phyloP scores from a whole-genome alignment of 2,113 vertebrate genomes.

The Bos indicus region DNA sequence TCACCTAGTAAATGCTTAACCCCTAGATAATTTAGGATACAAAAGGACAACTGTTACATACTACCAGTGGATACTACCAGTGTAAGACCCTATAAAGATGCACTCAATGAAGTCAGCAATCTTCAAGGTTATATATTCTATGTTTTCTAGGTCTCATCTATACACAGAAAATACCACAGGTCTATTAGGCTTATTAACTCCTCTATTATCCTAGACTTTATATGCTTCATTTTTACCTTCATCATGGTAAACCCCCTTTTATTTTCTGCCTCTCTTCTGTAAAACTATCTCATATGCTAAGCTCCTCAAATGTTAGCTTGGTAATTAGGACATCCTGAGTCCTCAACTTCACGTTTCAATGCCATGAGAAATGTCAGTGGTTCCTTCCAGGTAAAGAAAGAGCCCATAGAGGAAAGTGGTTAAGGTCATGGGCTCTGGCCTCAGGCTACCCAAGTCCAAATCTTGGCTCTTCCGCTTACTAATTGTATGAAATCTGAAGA shows the following conservation, averaged over 20 bases:
- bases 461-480: not conserved
- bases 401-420: not conserved
- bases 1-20: conserved; percentile 6
- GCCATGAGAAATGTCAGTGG: not conserved
- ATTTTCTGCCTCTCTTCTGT: not conserved
- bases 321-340: not conserved
- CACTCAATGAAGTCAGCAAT: not conserved
- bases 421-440: not conserved
- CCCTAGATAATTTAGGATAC: not conserved
- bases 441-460: not conserved
- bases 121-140: not conserved
- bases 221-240: not conserved
- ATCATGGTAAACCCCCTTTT: not conserved
- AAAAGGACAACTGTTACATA: not conserved
- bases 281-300: not conserved
- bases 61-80: not conserved
- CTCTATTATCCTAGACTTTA: not conserved
- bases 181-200: not conserved
- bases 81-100: not conserved
- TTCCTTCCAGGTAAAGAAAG: not conserved
- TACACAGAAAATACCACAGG: not conserved
- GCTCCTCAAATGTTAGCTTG: not conserved
- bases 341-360: not conserved
- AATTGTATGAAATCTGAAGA: not conserved
- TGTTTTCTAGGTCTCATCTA: not conserved